These are phyloP conservation scores for Leptinotarsa lineolata DNA, from an alignment of 1,140 invertebrate genomes.

Conservation along the genomic window DNA sequence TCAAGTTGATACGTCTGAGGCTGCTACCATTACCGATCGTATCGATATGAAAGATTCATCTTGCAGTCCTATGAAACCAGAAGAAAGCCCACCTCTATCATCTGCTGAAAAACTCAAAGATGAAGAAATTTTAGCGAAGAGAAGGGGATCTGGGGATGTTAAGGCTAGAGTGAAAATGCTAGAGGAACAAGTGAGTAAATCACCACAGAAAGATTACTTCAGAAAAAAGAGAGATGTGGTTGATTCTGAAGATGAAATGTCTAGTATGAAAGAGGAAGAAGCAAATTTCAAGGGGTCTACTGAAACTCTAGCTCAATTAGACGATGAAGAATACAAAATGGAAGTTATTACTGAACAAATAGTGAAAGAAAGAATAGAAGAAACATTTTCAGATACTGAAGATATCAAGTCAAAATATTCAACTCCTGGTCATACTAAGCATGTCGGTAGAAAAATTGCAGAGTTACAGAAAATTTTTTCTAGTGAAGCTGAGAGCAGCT, in stretches of 20 bases:
- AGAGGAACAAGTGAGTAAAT: conserved; percentile 55
- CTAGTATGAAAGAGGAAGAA: conserved; percentile 55
- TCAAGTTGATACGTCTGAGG: conserved; percentile 58
- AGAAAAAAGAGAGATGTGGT: conserved; percentile 46
- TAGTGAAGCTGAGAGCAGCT: conserved; percentile 20
- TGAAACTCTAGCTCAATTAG: conserved; percentile 53
- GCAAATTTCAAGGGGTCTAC: conserved; percentile 48
- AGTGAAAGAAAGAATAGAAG: conserved; percentile 33
- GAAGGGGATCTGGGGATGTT: conserved; percentile 57
- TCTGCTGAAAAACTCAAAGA: conserved; percentile 44
- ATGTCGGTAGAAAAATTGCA: conserved; percentile 58
- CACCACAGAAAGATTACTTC: conserved; percentile 43
- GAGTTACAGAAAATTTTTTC: conserved; percentile 59
- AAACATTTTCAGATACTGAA: conserved; percentile 10
- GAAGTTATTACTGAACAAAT: conserved; percentile 38
- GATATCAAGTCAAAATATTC: conserved; percentile 32
- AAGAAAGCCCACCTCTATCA: conserved; percentile 43
- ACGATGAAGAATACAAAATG: conserved; percentile 48
- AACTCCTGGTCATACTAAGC: conserved; percentile 47
- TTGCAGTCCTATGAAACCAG: conserved; percentile 57
- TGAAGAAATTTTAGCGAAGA: conserved; percentile 50
- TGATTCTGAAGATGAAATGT: conserved; percentile 55
- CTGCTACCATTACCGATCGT: conserved; percentile 58
- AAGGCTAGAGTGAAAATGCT: conserved; percentile 57
- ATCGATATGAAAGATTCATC: conserved; percentile 58